Evolutionary conservation across 2,797 vertebrate genomes (phyloP).

Genomic region (Manis crassicaudata): DNA sequence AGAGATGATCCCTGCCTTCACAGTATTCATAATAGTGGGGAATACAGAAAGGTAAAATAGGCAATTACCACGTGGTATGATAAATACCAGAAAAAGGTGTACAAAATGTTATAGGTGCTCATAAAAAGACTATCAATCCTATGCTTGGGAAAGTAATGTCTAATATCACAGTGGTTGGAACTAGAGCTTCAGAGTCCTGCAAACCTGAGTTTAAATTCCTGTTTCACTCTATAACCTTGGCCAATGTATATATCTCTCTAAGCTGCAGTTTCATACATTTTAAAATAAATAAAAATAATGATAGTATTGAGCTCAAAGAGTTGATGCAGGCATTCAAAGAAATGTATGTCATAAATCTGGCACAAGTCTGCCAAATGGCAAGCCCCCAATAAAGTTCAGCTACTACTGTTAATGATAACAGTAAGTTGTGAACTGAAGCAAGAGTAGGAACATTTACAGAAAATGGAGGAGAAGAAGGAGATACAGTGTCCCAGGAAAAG

Average conservation of each 20-base stretch:
- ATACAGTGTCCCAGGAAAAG: background rate
- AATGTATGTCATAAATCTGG: conserved; percentile 24
- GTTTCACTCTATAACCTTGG: background rate
- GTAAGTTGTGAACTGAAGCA: background rate
- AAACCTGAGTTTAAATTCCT: conserved; percentile 3
- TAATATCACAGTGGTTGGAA: background rate
- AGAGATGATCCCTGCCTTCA: background rate
- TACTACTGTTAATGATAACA: background rate
- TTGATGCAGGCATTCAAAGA: background rate
- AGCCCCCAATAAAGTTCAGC: background rate
- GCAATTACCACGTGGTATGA: background rate
- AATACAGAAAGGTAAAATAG: background rate
- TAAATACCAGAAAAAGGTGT: background rate
- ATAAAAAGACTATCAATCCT: background rate
- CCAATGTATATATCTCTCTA: conserved; percentile 22
- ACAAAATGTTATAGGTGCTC: background rate
- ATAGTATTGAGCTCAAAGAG: background rate
- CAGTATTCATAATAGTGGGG: background rate
- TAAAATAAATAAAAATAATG: background rate
- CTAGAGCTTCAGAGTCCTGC: background rate
- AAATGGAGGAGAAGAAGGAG: background rate
- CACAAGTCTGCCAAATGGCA: conserved; percentile 1
- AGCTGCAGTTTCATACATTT: conserved; percentile 20
- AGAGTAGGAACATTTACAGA: background rate
- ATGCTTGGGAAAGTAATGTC: background rate